Conservation (phyloP, 2,888 invertebrate species). For the Andrena dorsata region DNA sequence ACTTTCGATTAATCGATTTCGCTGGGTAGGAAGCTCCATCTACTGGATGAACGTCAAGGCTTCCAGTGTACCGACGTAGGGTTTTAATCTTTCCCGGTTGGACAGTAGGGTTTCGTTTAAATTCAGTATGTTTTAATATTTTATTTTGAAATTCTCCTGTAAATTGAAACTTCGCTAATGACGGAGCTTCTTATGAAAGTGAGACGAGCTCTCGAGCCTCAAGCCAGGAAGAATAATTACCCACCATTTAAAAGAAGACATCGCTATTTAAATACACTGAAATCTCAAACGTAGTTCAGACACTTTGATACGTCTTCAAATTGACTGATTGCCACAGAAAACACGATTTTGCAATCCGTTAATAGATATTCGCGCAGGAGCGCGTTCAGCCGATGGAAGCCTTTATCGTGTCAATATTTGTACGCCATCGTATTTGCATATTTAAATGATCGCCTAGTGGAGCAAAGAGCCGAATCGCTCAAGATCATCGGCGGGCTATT, state of each 20-base stretch:
- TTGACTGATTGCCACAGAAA: background rate
- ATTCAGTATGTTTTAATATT: background rate
- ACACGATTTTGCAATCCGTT: background rate
- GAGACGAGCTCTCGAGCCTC: too few relatives aligned
- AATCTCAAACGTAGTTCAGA: background rate
- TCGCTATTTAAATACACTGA: background rate
- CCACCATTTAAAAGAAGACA: background rate
- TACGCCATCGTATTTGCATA: slow-evolving; percentile 30
- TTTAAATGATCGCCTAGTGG: slow-evolving; percentile 22
- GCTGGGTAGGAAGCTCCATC: slow-evolving; percentile 10
- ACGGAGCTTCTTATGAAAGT: too few relatives aligned
- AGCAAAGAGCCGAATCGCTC: background rate
- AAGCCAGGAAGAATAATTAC: too few relatives aligned
- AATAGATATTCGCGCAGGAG: background rate
- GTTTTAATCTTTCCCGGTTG: background rate
- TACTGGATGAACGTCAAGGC: background rate
- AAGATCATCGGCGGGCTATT: slow-evolving; percentile 13
- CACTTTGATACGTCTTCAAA: background rate
- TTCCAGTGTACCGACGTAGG: slow-evolving; percentile 24
- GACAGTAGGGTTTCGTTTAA: background rate
- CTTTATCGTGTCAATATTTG: slow-evolving; percentile 15
- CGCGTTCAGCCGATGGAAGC: background rate
- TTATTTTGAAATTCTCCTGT: background rate
- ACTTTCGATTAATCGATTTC: background rate
- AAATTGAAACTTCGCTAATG: too few relatives aligned